Evolutionary conservation across 2,888 invertebrate species (phyloP), one percentile per base, ranked within the genome.

Genomic region (Marronus borbonicus): DNA sequence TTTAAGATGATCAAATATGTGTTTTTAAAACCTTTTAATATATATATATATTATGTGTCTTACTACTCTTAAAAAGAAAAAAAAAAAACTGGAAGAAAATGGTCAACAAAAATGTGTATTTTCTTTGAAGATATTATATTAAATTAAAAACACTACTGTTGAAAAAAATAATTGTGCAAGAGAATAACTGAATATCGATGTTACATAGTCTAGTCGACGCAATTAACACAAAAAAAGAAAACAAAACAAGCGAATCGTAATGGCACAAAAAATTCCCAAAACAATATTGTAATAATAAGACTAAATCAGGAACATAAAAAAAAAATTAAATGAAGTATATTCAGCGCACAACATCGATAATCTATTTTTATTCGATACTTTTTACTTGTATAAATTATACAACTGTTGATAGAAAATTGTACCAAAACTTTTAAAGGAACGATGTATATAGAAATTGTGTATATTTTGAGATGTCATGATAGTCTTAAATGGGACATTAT

Each of bases 301-400:
- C 2, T 3, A 12, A n/a, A 55, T 14, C 52, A 14, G 17, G 14
- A 55, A 55, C 52, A 55, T 50, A 3, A 50, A 50, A 50, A 50
- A 50, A 0, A 50, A 14, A 1, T n/a, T 44, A 55, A 55, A 55
- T 3, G 52, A 55, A 55, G 1, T 17, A 55, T 55, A 55, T 55
- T 17, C 17, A 55, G 52, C 52, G 52, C 52, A 55, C 52, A 52
- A 52, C 52, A 52, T 52, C 52, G 52, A 52, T 55, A 55, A n/a
- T 55, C n/a, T 55, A 55, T 55, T 55, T 55, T 55, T 17, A 55
- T 55, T 55, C 17, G 17, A 55, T n/a, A 55, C 17, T 55, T 55
- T 44, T 44, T 44, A 44, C 44, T 44, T 44, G 24, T 24, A 44
- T 44, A 12, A 44, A 44, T 17, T 55, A 55, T 55, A 55, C 52